Percentiles rank a stretch among this genome's conserved stretches.
Evolutionary conservation across 2,888 invertebrate species (phyloP).

Genomic region (Macaria notata): DNA sequence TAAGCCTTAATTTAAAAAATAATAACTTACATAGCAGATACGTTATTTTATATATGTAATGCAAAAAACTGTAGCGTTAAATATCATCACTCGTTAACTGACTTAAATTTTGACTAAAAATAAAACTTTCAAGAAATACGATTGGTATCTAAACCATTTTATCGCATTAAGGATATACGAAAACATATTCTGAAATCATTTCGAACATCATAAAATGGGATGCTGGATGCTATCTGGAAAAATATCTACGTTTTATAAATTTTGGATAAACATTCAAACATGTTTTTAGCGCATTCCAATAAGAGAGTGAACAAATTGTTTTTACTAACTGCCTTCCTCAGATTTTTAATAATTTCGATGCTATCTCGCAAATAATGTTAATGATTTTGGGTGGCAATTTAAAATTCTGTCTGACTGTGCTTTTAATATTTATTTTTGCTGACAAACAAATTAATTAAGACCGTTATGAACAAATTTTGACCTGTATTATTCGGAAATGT

Average conservation of each 20-base stretch:
- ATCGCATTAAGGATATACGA: constrained; percentile 10
- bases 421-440: neutral
- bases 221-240: constrained; percentile 9
- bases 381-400: neutral
- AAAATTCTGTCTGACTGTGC: neutral
- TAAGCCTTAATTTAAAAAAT: too few relatives aligned
- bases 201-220: constrained; percentile 11
- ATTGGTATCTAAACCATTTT: constrained; percentile 7
- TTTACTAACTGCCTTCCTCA: constrained; percentile 6
- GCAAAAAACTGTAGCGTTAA: too few relatives aligned
- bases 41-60: too few relatives aligned
- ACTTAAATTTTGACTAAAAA: too few relatives aligned
- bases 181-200: constrained; percentile 5
- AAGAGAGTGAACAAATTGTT: constrained; percentile 14
- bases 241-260: constrained; percentile 6
- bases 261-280: neutral
- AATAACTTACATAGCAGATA: too few relatives aligned
- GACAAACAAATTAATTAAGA: too few relatives aligned
- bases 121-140: neutral
- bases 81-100: too few relatives aligned
- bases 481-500: too few relatives aligned
- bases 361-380: constrained; percentile 4
- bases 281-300: constrained; percentile 18
- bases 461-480: too few relatives aligned
- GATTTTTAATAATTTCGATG: constrained; percentile 13